phyloP scores from a whole-genome alignment of 2,888 invertebrate species.

The Agrotis puta region DNA sequence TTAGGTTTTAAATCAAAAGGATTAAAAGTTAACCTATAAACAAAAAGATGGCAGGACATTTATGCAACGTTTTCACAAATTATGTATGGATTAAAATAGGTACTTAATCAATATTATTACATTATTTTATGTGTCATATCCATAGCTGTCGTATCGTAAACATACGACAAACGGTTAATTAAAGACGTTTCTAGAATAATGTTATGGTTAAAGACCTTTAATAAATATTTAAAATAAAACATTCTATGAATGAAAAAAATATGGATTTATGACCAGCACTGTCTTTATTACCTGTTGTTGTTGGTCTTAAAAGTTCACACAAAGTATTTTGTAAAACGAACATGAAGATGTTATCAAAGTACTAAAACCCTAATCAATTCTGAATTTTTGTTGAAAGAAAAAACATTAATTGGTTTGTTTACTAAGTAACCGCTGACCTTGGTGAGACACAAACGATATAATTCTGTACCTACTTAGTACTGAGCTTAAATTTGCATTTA shows the following conservation, averaged over 20 bases:
- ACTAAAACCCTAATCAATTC: slow-evolving; percentile 65
- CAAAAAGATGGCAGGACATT: slow-evolving; percentile 17
- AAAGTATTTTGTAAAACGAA: slow-evolving; percentile 27
- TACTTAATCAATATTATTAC: too few species aligned
- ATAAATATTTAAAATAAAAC: neutral
- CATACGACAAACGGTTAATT: slow-evolving; percentile 31
- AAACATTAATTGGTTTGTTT: slow-evolving; percentile 75
- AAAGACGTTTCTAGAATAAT: neutral
- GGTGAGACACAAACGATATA: slow-evolving; percentile 59
- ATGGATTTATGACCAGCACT: neutral
- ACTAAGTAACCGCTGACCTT: slow-evolving; percentile 63
- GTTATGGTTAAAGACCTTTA: neutral
- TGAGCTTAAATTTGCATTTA: slow-evolving; percentile 23
- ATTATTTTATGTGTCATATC: neutral
- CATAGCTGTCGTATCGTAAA: neutral
- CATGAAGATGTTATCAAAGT: slow-evolving; percentile 42
- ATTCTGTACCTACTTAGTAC: slow-evolving; percentile 64
- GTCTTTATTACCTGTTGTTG: slow-evolving; percentile 8
- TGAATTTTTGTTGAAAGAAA: slow-evolving; percentile 63
- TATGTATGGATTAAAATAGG: slow-evolving; percentile 15
- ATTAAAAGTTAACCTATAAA: slow-evolving; percentile 48
- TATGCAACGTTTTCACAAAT: slow-evolving; percentile 11
- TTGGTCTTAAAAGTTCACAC: slow-evolving; percentile 3
- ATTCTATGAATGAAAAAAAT: neutral
- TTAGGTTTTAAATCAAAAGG: slow-evolving; percentile 71